Percentiles rank a stretch among this genome's conserved stretches.
Evolutionary conservation across 1,140 invertebrate species (phyloP).

Genomic region (Panagrolaimus sp.): DNA sequence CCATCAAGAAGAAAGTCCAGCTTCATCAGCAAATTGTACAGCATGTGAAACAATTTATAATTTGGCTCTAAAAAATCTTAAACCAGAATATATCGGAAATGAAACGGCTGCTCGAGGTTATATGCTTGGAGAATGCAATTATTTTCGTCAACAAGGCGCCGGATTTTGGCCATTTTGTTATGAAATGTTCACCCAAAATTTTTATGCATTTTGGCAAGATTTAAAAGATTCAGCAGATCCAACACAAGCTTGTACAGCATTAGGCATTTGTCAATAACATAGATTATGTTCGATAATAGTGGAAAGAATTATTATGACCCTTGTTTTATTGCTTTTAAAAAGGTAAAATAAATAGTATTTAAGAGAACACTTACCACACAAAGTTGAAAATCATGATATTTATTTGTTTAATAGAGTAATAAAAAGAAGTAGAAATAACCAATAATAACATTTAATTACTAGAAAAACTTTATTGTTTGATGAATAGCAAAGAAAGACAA

Average conservation of each 20-base stretch:
- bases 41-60: constrained; percentile 7
- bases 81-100: background rate
- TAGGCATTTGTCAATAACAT: background rate
- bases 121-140: background rate
- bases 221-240: background rate
- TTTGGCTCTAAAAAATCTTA: background rate
- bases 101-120: background rate
- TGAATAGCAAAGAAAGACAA: too few species aligned
- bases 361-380: too few species aligned
- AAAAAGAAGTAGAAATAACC: too few species aligned
- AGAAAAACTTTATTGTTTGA: too few species aligned
- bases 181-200: background rate
- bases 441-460: too few species aligned
- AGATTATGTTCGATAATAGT: too few species aligned
- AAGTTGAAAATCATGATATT: too few species aligned
- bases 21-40: background rate
- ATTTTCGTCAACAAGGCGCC: background rate
- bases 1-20: too few species aligned
- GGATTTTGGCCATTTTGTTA: background rate
- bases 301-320: too few species aligned
- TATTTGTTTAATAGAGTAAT: too few species aligned
- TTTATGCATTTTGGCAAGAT: background rate
- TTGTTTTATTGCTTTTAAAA: too few species aligned
- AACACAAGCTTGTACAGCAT: background rate
- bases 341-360: too few species aligned